phyloP scores from a whole-genome alignment of 2,888 invertebrate species.

The Tholera decimalis region DNA sequence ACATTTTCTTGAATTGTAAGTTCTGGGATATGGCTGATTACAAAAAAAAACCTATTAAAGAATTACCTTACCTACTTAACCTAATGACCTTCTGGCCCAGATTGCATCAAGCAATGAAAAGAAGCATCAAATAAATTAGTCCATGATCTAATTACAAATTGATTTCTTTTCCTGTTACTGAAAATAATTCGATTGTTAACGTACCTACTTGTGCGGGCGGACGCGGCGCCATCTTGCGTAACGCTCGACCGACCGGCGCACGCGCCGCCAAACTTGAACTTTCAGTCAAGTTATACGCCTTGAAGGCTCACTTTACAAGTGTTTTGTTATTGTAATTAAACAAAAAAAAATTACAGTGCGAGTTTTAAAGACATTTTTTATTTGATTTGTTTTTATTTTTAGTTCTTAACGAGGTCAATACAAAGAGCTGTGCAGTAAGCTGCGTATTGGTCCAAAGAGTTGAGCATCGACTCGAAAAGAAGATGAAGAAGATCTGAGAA shows the following conservation, averaged over 20 bases:
- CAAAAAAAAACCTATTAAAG: not conserved
- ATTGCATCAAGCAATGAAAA: conserved; percentile 14
- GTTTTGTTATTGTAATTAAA: conserved; percentile 28
- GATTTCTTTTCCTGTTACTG: conserved; percentile 46
- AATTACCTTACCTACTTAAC: not conserved
- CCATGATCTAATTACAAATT: conserved; percentile 43
- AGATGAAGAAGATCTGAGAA: too few species aligned
- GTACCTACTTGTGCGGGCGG: conserved; percentile 4
- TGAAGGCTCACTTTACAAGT: conserved; percentile 38
- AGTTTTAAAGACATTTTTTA: not conserved
- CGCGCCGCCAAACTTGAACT: conserved; percentile 56
- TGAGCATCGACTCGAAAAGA: too few species aligned
- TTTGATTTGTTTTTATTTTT: conserved; percentile 5
- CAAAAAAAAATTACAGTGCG: conserved; percentile 6
- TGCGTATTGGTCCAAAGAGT: too few species aligned
- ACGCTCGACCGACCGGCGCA: conserved; percentile 28
- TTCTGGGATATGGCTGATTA: not conserved
- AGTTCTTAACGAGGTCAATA: too few species aligned
- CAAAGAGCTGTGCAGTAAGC: too few species aligned
- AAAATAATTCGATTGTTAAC: conserved; percentile 45
- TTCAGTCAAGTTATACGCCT: conserved; percentile 45
- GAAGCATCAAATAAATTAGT: conserved; percentile 26
- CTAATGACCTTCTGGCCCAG: conserved; percentile 8
- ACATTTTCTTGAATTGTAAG: not conserved
- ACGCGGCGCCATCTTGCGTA: conserved; percentile 38